Percentiles rank a stretch among this genome's conserved stretches.
These are phyloP conservation scores for Corydoras maculifer DNA, from an alignment of 2,113 vertebrate genomes.

Conservation along the genomic window DNA sequence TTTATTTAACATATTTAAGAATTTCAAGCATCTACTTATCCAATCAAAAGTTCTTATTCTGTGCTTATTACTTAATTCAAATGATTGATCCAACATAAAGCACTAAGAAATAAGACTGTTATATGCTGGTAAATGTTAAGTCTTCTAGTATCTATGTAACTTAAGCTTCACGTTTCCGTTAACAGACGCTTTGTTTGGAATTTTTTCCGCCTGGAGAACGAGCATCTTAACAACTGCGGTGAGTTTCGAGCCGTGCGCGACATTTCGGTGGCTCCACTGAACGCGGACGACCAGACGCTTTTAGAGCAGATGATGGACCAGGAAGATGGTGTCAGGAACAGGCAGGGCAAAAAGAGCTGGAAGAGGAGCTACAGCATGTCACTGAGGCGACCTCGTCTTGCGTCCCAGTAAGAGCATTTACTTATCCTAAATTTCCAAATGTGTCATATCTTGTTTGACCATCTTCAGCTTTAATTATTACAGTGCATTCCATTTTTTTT, in stretches of 20 bases:
- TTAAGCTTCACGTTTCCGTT: neutral
- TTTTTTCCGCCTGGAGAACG: constrained; percentile 96
- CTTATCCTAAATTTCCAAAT: too few relatives aligned
- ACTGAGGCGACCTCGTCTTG: constrained; percentile 79
- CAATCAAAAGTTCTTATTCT: too few relatives aligned
- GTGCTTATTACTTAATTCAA: too few relatives aligned
- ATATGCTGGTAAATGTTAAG: too few relatives aligned
- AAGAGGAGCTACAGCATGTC: constrained; percentile 92
- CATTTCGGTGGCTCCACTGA: constrained; percentile 94
- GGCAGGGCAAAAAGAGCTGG: constrained; percentile 89
- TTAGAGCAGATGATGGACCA: constrained; percentile 99
- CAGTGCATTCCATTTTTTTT: neutral
- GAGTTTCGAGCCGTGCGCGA: constrained; percentile 95
- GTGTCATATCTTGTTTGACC: too few relatives aligned
- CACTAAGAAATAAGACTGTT: too few relatives aligned
- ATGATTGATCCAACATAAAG: too few relatives aligned
- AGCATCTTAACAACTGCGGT: constrained; percentile 98
- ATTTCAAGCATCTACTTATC: too few relatives aligned
- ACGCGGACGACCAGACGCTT: constrained; percentile 93
- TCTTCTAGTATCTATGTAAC: neutral
- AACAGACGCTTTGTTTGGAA: constrained; percentile 96
- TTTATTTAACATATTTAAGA: too few relatives aligned
- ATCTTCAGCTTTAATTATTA: too few relatives aligned
- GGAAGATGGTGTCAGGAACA: constrained; percentile 92
- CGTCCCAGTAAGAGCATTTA: constrained; percentile 76